Base-by-base conservation (phyloP, 2,888 invertebrate genomes). In the Hydraecia micacea region DNA sequence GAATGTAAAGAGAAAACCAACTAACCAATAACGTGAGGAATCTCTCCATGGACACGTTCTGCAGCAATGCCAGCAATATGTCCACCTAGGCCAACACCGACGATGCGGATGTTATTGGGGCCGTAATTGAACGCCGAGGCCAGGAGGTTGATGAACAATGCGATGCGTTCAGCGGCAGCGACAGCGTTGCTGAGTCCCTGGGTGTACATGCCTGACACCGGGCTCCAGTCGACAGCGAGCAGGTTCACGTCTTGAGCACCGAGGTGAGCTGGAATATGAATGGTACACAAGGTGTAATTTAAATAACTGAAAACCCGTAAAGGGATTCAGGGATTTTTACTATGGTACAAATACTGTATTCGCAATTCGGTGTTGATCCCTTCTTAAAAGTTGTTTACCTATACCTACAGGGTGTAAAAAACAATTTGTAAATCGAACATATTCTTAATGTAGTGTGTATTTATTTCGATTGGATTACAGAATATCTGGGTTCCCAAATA, bases 1-100 rank as follows among this genome's bases (percentile, higher is more conserved):
- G 2, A 58, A 36, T 28, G 15, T 52, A 28, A 60, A 55, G 46
- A 42, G 7, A 13, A 49, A 66, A 9, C 5, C 9, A 74, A 83
- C 91, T 92, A 85, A 97, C 97, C 96, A 77, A 94, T 69, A 81
- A 97, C 91, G 62, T 94, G 94, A 60, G 95, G 93, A 5, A 97
- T 68, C 0, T 75, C 73, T 78, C 92, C 93, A 15, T 78, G 84
- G 7, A 92, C 86, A 1, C 89, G 84, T 60, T 95, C 95, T 0
- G 94, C 94, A 15, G 95, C 94, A 42, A 96, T 95, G 68, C 96
- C 97, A 74, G 96, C 97, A 15, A 96, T 92, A 80, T 97, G 97
- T 2, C 92, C 96, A 5, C 97, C 94, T 0, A 93, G 88, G 5
- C 94, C 94, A 18, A 90, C 88, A 3, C 97, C 97, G 1, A 97